Evolutionary conservation across 2,888 invertebrate species (phyloP).

Genomic region (Steinernema carpocapsae): DNA sequence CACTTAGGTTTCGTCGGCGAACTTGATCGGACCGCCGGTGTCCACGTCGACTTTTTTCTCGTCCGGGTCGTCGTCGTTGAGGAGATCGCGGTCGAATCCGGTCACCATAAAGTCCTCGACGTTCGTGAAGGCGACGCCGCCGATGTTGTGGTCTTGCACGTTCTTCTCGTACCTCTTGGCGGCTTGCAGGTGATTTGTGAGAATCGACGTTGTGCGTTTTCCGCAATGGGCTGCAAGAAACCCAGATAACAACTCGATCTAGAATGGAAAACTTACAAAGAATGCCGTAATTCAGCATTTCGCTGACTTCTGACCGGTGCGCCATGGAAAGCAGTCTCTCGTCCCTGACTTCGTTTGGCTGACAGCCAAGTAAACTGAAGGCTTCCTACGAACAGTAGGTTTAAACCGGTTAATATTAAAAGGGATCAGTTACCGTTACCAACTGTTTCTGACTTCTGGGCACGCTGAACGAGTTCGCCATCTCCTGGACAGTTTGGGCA

Average conservation of each 20-base stretch:
- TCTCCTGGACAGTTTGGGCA: slow-evolving; percentile 36
- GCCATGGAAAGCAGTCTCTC: not conserved
- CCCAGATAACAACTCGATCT: not conserved
- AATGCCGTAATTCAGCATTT: slow-evolving; percentile 4
- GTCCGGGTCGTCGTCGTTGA: slow-evolving; percentile 12
- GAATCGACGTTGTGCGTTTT: slow-evolving; percentile 1
- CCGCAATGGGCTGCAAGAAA: not conserved
- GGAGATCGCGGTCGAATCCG: not conserved
- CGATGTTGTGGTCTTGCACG: not conserved
- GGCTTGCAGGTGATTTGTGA: not conserved
- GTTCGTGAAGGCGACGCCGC: slow-evolving; percentile 19
- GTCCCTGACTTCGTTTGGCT: not conserved
- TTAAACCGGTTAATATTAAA: not conserved
- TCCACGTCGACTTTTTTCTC: slow-evolving; percentile 7
- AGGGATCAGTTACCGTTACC: not conserved
- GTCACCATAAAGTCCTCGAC: slow-evolving; percentile 13
- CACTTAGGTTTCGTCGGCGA: slow-evolving; percentile 22
- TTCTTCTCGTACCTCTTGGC: not conserved
- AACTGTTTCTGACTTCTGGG: not conserved
- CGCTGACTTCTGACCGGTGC: slow-evolving; percentile 15
- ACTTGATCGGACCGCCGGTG: not conserved
- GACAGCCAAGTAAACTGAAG: not conserved
- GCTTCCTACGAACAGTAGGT: not conserved
- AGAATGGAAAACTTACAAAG: not conserved
- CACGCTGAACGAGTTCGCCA: not conserved